These are phyloP conservation scores for Physeter macrocephalus DNA, from an alignment of 2,113 vertebrate genomes.

Conservation along the genomic window DNA sequence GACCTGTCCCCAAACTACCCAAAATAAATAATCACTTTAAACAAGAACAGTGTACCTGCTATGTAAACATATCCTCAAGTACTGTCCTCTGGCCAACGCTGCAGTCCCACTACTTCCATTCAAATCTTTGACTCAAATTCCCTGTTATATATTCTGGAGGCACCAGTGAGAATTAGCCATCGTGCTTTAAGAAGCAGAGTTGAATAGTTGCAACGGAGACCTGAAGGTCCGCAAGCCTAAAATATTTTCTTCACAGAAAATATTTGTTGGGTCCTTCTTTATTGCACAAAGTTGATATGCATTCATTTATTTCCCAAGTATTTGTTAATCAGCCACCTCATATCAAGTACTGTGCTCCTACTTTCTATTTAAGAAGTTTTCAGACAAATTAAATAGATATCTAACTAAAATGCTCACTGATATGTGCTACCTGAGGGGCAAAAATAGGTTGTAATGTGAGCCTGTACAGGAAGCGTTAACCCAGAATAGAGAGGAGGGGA, in stretches of 20 bases:
- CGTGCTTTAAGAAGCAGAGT: neutral
- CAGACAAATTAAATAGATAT: neutral
- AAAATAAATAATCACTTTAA: neutral
- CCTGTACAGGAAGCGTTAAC: neutral
- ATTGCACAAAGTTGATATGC: neutral
- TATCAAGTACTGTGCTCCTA: neutral
- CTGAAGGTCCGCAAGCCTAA: neutral
- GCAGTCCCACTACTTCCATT: neutral
- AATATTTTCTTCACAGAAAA: neutral
- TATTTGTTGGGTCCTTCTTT: neutral
- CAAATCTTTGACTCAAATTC: neutral
- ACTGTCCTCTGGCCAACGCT: neutral
- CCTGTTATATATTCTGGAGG: neutral
- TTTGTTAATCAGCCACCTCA: neutral
- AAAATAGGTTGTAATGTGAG: neutral
- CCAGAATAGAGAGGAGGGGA: neutral
- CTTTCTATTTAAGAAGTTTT: slow-evolving; percentile 12
- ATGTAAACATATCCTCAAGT: neutral
- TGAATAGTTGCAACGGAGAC: neutral
- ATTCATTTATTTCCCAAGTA: neutral
- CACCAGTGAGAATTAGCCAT: neutral
- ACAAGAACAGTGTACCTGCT: neutral
- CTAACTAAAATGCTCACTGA: neutral
- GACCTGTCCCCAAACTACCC: neutral
- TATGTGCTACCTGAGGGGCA: neutral